Percentiles rank a stretch among this genome's conserved stretches.
Evolutionary conservation across 2,113 vertebrate species (phyloP).

Genomic region (Halichoeres trimaculatus): DNA sequence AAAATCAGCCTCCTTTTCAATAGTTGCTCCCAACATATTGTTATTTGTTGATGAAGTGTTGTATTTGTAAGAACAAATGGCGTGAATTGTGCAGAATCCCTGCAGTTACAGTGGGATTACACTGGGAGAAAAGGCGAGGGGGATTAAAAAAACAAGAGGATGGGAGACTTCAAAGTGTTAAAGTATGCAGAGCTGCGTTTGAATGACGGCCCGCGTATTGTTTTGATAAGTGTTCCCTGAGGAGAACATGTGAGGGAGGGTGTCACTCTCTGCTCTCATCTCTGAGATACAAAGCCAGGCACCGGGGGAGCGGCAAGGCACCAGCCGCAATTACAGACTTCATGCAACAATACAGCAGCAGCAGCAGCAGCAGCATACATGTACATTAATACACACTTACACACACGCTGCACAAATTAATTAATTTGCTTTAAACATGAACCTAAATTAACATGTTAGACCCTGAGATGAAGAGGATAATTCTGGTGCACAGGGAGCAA

Average conservation of each 20-base stretch:
- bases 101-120: constrained; percentile 65
- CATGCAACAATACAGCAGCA: constrained; percentile 16
- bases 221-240: constrained; percentile 78
- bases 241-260: constrained; percentile 61
- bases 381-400: constrained; percentile 9
- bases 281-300: constrained; percentile 43
- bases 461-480: constrained; percentile 52
- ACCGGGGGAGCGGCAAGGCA: constrained; percentile 46
- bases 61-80: constrained; percentile 63
- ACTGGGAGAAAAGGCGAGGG: constrained; percentile 34
- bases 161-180: constrained; percentile 66
- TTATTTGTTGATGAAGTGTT: constrained; percentile 69
- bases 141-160: constrained; percentile 66
- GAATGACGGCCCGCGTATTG: constrained; percentile 75
- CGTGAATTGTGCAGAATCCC: constrained; percentile 56
- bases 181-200: constrained; percentile 61
- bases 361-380: neutral
- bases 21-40: constrained; percentile 53
- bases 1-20: constrained; percentile 52
- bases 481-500: constrained; percentile 12
- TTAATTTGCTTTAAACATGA: constrained; percentile 58
- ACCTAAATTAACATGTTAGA: constrained; percentile 55
- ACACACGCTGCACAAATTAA: constrained; percentile 30
- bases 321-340: constrained; percentile 49
- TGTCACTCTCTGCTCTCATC: constrained; percentile 70